Conservation (phyloP, 1,140 invertebrate species). For the Bombus superbus region DNA sequence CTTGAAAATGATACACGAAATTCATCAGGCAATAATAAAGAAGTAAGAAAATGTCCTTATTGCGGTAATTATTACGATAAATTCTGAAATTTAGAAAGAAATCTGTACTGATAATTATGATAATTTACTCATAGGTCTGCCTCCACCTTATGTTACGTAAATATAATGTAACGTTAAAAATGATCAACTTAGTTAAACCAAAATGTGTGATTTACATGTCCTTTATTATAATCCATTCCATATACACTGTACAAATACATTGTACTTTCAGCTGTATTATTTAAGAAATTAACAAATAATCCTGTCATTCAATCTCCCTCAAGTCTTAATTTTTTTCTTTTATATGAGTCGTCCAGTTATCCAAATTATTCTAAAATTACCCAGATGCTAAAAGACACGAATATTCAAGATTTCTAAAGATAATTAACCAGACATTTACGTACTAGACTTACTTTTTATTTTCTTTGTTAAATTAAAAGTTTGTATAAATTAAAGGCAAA, state of each 20-base stretch:
- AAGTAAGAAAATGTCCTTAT: too few species aligned
- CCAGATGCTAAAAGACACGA: too few species aligned
- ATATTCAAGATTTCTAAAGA: too few species aligned
- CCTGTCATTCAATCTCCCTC: not conserved
- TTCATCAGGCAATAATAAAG: not conserved
- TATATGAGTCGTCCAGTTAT: not conserved
- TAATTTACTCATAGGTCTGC: not conserved
- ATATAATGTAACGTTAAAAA: not conserved
- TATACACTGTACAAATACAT: not conserved
- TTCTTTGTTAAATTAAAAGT: not conserved
- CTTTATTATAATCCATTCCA: not conserved
- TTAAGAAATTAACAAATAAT: not conserved
- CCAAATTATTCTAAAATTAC: too few species aligned
- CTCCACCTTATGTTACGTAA: not conserved
- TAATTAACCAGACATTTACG: not conserved
- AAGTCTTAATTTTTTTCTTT: not conserved
- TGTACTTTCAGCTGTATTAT: not conserved
- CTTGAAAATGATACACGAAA: not conserved
- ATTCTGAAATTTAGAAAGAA: not conserved
- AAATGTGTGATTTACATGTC: too few species aligned
- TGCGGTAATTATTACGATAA: not conserved
- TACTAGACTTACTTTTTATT: not conserved
- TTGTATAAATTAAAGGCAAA: too few species aligned
- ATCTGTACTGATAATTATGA: not conserved
- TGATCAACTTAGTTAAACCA: too few species aligned